Evolutionary conservation across 2,113 vertebrate genomes (phyloP).

Genomic region (Aspidoscelis tigris): DNA sequence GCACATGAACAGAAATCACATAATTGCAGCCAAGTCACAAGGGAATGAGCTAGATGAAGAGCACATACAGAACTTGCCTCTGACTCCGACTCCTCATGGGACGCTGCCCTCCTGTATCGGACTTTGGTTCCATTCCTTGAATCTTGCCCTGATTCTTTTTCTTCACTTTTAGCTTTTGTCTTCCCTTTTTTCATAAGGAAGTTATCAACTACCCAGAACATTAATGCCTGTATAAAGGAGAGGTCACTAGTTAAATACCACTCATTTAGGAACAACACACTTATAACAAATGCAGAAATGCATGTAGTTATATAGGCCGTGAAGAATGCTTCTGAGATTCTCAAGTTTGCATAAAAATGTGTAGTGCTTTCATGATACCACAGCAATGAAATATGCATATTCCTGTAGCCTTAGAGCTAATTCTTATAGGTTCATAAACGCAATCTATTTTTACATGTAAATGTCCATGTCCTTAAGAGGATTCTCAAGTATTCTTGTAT

Average conservation of each 20-base stretch:
- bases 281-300: background rate
- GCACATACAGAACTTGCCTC: conserved; percentile 80
- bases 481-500: conserved; percentile 11
- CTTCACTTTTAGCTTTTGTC: conserved; percentile 98
- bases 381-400: background rate
- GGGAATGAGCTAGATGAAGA: background rate
- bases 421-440: background rate
- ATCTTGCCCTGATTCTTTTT: conserved; percentile 87
- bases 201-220: conserved; percentile 99
- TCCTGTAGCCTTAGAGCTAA: background rate
- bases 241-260: accelerated
- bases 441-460: background rate
- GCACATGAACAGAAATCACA: background rate
- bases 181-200: conserved; percentile 99
- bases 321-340: background rate
- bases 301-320: background rate
- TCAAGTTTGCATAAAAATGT: background rate
- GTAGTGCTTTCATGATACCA: background rate
- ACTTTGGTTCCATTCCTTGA: conserved; percentile 91
- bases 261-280: conserved; percentile 17
- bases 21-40: background rate
- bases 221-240: conserved; percentile 82
- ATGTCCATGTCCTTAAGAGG: background rate
- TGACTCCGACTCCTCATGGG: conserved; percentile 96
- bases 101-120: conserved; percentile 93